Evolutionary conservation across 1,140 invertebrate species (phyloP), one percentile per base, ranked within the genome.

Genomic region (Drosophila sturtevanti): DNA sequence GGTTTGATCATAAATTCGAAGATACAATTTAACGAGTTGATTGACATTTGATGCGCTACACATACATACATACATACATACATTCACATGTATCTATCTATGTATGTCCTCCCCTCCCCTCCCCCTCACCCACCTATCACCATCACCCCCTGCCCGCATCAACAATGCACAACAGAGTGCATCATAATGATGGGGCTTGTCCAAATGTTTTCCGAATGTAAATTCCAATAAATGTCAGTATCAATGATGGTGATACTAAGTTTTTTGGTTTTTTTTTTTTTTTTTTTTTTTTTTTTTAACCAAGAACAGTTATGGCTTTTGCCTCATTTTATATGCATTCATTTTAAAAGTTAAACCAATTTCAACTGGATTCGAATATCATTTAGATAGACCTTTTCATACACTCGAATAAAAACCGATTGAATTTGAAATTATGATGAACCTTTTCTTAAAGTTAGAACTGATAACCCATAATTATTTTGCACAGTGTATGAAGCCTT

Each of bases 31-130:
- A 27, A 81, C 59, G 73, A 44, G 56, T 41, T 75, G 78, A 81
- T 86, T 81, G 81, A 87, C 81, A 81, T 62, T 69, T 76, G 72
- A 69, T 69, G 73, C 44, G 51, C 48, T 55, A n/a, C n/a, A n/a
- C n/a, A n/a, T n/a, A n/a, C n/a, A n/a, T n/a, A n/a, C n/a, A 24
- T 4, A 24, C 4, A 24, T 24, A 24, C 2, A 2, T 24, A 1
- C 24, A 1, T 4, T 1, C 24, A 1, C 27, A 31, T 31, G 3
- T 31, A 31, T 31, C 0, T 31, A 31, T 31, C 0, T 31, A 31
- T 6, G n/a, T n/a, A n/a, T n/a, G n/a, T n/a, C n/a, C n/a, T n/a
- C n/a, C n/a, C n/a, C n/a, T n/a, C n/a, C n/a, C 38, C 58, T 27
- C 48, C 3, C 12, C 12, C 37, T 14, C 37, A 4, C 12, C 3